Evolutionary conservation across 92 coral and sea anemone genomes (phyloP).

Genomic region (Pocillopora meandrina): DNA sequence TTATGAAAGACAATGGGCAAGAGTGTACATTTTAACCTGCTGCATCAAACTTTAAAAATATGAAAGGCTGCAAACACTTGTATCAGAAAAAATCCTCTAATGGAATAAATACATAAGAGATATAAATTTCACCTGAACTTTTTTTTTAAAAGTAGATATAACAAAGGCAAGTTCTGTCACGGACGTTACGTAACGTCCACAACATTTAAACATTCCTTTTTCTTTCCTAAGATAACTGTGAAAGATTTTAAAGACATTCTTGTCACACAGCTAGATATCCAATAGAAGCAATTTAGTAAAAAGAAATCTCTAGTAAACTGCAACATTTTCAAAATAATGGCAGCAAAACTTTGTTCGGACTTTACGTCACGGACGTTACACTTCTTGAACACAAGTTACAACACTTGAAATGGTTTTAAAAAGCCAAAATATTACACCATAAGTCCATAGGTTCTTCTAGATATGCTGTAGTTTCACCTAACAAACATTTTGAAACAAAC

Average conservation of each 20-base stretch:
- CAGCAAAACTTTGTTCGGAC: constrained; percentile 1
- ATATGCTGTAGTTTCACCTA: background rate
- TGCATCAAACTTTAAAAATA: constrained; percentile 5
- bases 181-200: no score
- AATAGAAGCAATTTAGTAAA: background rate
- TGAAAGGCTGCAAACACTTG: constrained; percentile 26
- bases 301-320: constrained; percentile 1
- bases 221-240: background rate
- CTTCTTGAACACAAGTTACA: background rate
- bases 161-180: no score
- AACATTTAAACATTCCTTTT: no score
- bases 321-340: background rate
- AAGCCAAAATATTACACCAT: background rate
- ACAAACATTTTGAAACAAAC: background rate
- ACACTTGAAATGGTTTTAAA: background rate
- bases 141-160: no score
- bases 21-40: background rate
- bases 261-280: constrained; percentile 10
- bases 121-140: no score
- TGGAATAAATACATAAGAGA: background rate
- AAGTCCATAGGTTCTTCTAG: background rate
- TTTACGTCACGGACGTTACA: constrained; percentile 7
- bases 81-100: constrained; percentile 36
- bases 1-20: background rate
- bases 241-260: constrained; percentile 7